These are phyloP conservation scores for Hetaerina americana DNA, from an alignment of 1,140 invertebrate species.

Conservation along the genomic window DNA sequence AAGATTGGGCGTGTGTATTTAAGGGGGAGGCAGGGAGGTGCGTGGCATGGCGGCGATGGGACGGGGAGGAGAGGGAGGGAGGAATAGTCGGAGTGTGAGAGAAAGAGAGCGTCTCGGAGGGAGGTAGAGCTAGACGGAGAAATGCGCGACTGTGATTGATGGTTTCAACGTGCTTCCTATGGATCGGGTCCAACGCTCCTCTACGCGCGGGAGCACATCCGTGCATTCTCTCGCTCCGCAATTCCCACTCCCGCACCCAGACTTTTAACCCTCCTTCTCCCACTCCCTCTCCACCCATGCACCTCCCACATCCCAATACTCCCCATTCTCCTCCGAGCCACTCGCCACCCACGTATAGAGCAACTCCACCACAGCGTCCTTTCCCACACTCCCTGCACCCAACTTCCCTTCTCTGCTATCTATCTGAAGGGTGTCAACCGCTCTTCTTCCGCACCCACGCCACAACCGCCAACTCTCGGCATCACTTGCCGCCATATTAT, in stretches of 20 bases:
- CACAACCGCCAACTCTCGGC: no score
- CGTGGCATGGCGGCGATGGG: no score
- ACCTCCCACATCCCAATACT: neutral
- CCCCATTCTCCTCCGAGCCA: no score
- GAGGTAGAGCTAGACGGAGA: constrained; percentile 35
- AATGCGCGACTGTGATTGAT: constrained; percentile 28
- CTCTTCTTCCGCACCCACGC: no score
- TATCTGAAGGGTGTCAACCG: no score
- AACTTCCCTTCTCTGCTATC: no score
- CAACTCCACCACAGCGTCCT: no score
- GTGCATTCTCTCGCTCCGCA: neutral
- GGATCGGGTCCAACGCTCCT: neutral
- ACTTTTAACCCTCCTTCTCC: neutral
- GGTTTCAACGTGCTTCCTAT: constrained; percentile 10
- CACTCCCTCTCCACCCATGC: neutral
- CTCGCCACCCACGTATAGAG: no score
- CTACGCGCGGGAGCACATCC: constrained; percentile 24
- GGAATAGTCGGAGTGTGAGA: neutral
- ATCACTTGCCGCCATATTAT: no score
- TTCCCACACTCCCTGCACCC: no score
- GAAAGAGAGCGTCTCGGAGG: constrained; percentile 24
- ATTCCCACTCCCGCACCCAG: neutral
- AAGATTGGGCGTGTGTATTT: no score
- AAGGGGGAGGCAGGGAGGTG: no score
- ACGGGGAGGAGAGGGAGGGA: constrained; percentile 7